A percentile compares a stretch with the other conserved stretches of the same genome.
Conservation (phyloP, 2,888 invertebrate species). For the Ochropleura plecta region DNA sequence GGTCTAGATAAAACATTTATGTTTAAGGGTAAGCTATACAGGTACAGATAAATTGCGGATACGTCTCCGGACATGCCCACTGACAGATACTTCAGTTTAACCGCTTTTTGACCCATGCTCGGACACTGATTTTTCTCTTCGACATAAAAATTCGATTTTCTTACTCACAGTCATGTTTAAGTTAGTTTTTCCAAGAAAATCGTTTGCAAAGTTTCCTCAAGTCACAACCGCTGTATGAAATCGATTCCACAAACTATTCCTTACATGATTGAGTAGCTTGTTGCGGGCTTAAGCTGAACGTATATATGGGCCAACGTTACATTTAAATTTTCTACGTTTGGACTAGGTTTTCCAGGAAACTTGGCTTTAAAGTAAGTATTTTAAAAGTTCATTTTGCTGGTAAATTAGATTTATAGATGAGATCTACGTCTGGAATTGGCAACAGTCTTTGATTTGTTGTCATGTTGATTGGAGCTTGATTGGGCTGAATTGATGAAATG, state of each 20-base stretch:
- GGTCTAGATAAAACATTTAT: neutral
- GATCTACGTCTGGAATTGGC: neutral
- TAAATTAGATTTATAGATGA: neutral
- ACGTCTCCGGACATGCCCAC: neutral
- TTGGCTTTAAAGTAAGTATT: neutral
- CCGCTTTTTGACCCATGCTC: neutral
- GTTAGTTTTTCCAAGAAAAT: slow-evolving; percentile 30
- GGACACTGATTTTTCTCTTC: neutral
- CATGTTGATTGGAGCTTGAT: neutral
- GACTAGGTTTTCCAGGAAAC: slow-evolving; percentile 11
- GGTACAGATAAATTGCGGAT: neutral
- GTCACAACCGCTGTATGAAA: slow-evolving; percentile 46
- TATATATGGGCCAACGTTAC: slow-evolving; percentile 67
- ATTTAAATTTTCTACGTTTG: slow-evolving; percentile 40
- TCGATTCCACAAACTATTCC: slow-evolving; percentile 55
- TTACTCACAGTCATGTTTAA: slow-evolving; percentile 3
- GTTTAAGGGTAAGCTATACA: neutral
- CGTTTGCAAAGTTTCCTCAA: slow-evolving; percentile 30
- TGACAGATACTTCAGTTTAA: neutral
- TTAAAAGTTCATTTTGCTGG: neutral
- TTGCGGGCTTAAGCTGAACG: slow-evolving; percentile 46
- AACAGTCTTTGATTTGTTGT: neutral
- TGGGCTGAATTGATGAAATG: neutral
- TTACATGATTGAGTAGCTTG: slow-evolving; percentile 57
- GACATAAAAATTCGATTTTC: neutral